Base-by-base conservation (phyloP, 2,888 invertebrate species). In the Drosophila flavopinicola region DNA sequence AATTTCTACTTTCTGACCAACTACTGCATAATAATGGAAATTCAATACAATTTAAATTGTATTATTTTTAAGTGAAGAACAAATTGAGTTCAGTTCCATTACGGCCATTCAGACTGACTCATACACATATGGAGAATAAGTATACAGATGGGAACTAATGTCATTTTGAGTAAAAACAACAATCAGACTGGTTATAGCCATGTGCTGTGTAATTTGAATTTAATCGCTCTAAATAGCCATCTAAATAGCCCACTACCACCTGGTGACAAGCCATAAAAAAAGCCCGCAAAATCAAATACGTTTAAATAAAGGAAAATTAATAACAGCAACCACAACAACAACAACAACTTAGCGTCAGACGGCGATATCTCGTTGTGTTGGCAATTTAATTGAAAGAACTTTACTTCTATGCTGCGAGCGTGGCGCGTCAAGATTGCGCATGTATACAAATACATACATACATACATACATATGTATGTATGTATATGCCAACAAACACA, bases 341-440 rank as follows among this genome's bases (percentile, higher is more conserved):
- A 33, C 9, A 30, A 52, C 29, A 15, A 35, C n/a, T 20, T 13
- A 25, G 27, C 7, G n/a, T 6, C 9, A 20, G 20, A 29, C 24
- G n/a, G 1, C 17, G 17, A 15, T 29, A 54, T 41, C 7, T 15
- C n/a, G 17, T 10, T 33, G 44, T 10, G 60, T 53, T 60, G 52
- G 45, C 66, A 60, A 9, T 51, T 70, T 54, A 38, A 39, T 54
- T 25, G 10, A 41, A 41, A 38, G 13, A 33, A 56, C 27, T 38
- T 27, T 11, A 17, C 15, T 33, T 29, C 24, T 41, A 32, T 37
- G 29, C 13, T 33, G 37, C 13, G 24, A 27, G 37, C 44, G 48
- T 53, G 49, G 23, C 42, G 23, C 17, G 48, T 17, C 7, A 17
- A 60, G 66, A 61, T 63, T 67, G 63, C 54, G 56, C 39, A 35